Percentiles rank a stretch among this genome's conserved stretches.
These are phyloP conservation scores for Mareca penelope DNA, from an alignment of 2,797 vertebrate species.

Conservation along the genomic window DNA sequence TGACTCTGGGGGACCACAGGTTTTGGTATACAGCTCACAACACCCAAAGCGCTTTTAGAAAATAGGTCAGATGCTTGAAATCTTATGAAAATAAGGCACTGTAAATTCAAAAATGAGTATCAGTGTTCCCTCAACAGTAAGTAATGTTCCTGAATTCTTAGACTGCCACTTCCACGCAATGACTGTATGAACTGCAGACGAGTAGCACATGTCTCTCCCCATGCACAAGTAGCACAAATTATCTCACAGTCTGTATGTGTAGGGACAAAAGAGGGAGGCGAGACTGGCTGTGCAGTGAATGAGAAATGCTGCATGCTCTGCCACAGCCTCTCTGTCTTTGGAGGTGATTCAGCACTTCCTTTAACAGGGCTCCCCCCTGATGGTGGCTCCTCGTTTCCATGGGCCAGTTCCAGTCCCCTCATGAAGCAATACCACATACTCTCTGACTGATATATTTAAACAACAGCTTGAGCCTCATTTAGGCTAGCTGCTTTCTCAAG, in stretches of 20 bases:
- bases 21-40: neutral
- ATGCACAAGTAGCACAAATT: neutral
- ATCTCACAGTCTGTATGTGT: neutral
- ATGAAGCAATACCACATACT: too few relatives aligned
- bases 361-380: neutral
- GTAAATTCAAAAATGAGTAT: neutral
- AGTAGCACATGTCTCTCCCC: neutral
- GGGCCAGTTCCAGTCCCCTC: neutral
- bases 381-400: neutral
- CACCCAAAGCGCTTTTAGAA: accelerated
- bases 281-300: neutral
- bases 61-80: neutral
- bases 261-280: neutral
- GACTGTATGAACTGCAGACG: neutral
- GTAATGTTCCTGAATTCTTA: neutral
- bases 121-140: neutral
- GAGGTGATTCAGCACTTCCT: neutral
- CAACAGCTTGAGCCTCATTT: neutral
- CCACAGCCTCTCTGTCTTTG: neutral
- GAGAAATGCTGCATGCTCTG: neutral
- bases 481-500: neutral
- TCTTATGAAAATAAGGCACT: neutral
- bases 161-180: neutral
- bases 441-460: neutral
- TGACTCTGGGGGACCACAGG: neutral